These are phyloP conservation scores for Chamaetylas fuelleborni DNA, from an alignment of 2,113 vertebrate species.

Conservation along the genomic window DNA sequence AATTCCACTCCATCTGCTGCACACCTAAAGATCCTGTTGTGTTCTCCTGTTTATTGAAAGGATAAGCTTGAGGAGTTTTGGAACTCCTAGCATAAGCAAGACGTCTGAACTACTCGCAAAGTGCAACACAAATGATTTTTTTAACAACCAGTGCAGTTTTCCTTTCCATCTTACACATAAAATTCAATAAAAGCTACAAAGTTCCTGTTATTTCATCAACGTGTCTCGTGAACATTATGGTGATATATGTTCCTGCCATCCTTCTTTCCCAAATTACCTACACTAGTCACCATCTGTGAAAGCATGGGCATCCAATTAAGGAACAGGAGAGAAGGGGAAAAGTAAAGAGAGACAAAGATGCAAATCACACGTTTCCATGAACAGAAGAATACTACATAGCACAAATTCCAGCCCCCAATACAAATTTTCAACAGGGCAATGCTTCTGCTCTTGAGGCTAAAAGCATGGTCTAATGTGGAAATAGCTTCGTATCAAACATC, in stretches of 20 bases:
- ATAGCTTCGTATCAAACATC: background rate
- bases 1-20: background rate
- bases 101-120: background rate
- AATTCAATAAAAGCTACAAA: background rate
- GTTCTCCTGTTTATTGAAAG: background rate
- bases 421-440: background rate
- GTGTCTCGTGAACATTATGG: background rate
- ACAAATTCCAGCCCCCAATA: background rate
- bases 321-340: background rate
- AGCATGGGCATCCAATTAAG: background rate
- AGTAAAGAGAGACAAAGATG: background rate
- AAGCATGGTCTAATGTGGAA: background rate
- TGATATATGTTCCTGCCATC: background rate
- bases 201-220: background rate
- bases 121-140: background rate
- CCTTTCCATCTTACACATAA: background rate
- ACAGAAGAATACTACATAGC: background rate
- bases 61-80: background rate
- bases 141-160: background rate
- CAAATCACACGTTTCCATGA: accelerated
- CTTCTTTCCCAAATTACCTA: background rate
- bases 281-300: background rate
- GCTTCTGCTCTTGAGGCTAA: background rate
- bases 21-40: background rate
- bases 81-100: background rate